These are phyloP conservation scores for Rallus crepitans DNA, from an alignment of 2,797 vertebrate species.

Conservation along the genomic window DNA sequence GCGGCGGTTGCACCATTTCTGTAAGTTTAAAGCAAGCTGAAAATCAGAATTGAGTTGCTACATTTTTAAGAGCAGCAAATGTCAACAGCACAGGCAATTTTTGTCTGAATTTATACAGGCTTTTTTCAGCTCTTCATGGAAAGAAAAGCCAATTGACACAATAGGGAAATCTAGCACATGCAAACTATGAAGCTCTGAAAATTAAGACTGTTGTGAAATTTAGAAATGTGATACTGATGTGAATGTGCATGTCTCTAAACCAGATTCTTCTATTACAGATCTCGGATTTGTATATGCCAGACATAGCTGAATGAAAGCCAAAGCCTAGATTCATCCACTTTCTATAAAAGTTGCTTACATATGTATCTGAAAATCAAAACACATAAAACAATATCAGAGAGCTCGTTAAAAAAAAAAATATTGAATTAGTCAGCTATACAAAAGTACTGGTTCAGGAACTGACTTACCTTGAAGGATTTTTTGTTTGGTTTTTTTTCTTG, in stretches of 20 bases:
- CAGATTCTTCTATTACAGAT: conserved; percentile 7
- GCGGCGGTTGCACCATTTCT: neutral
- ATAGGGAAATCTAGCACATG: neutral
- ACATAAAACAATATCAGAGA: neutral
- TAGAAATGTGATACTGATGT: neutral
- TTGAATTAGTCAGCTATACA: neutral
- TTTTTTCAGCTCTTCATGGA: neutral
- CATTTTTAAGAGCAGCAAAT: conserved; percentile 23
- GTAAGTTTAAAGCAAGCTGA: conserved; percentile 16
- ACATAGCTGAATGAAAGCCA: conserved; percentile 37
- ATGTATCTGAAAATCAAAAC: conserved; percentile 33
- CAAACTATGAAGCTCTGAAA: conserved; percentile 1
- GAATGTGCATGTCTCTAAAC: conserved; percentile 5
- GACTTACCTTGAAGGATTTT: neutral
- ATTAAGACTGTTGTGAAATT: conserved; percentile 24
- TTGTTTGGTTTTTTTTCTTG: neutral
- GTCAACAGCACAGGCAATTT: conserved; percentile 32
- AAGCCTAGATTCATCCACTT: conserved; percentile 23
- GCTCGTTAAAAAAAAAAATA: neutral
- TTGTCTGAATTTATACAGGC: neutral
- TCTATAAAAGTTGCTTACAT: neutral
- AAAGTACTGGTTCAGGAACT: neutral
- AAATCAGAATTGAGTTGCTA: conserved; percentile 13
- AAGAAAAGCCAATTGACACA: conserved; percentile 24
- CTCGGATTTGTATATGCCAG: conserved; percentile 31